A percentile compares a stretch with the other conserved stretches of the same genome.
Evolutionary conservation across 2,113 vertebrate species (phyloP).

Genomic region (Butorides virescens): DNA sequence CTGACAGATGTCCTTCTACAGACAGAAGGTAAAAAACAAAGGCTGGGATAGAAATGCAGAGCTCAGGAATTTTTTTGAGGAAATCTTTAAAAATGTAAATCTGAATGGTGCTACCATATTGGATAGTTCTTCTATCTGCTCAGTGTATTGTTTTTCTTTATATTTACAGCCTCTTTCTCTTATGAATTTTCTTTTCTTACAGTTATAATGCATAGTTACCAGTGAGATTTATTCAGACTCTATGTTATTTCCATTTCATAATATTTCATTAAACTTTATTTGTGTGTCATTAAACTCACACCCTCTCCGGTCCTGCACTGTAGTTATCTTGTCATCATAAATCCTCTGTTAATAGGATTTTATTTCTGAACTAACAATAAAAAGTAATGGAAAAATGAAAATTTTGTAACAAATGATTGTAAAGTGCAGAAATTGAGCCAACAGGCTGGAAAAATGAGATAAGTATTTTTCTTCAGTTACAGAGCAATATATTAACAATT

Average conservation of each 20-base stretch:
- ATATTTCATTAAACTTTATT: slow-evolving; percentile 72
- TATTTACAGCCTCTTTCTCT: slow-evolving; percentile 12
- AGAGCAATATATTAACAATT: slow-evolving; percentile 69
- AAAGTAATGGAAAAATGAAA: slow-evolving; percentile 69
- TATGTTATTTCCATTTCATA: slow-evolving; percentile 69
- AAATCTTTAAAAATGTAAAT: neutral
- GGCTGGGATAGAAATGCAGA: neutral
- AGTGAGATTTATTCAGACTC: slow-evolving; percentile 45
- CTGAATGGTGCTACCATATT: neutral
- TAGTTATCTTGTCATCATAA: slow-evolving; percentile 71
- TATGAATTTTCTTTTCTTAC: slow-evolving; percentile 10
- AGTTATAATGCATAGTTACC: slow-evolving; percentile 37
- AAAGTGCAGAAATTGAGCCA: slow-evolving; percentile 54
- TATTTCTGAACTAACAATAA: slow-evolving; percentile 69
- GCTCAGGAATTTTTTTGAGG: neutral
- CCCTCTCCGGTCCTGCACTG: neutral
- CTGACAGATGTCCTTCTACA: neutral
- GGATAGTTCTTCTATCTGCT: neutral
- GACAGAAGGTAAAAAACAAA: neutral
- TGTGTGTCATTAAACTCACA: slow-evolving; percentile 60
- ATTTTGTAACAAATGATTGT: slow-evolving; percentile 60
- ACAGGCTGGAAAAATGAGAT: slow-evolving; percentile 62
- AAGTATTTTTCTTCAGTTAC: slow-evolving; percentile 59
- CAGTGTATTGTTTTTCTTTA: neutral
- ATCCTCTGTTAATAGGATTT: slow-evolving; percentile 64